Base-by-base conservation (phyloP, 1,140 invertebrate species). In the Saccostrea glomerata region DNA sequence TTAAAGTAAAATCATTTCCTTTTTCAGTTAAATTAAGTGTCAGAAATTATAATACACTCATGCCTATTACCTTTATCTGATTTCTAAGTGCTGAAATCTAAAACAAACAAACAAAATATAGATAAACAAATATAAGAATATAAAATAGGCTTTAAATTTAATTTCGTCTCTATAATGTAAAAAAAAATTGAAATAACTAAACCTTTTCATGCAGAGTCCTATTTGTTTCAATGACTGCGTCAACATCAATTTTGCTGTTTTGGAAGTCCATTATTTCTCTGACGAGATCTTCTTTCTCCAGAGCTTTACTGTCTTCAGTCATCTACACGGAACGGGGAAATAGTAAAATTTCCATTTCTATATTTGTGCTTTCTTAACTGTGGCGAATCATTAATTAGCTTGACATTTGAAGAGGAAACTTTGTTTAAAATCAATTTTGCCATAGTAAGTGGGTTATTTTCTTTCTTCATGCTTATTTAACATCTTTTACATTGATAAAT, bases 161-260 rank as follows among this genome's bases (percentile, higher is more conserved):
- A 47, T 47, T 47, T 47, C 47, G 47, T 47, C 47, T 47, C 47
- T 47, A 47, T 47, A 6, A 47, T 7, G 40, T 47, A 47, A 47
- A 47, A 47, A 3, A 47, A 47, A 47, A 9, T 47, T 47, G 1
- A 47, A 47, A 17, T 13, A 84, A 25, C 5, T 11, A 40, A 23
- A 85, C 84, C 84, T 85, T 54, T 60, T 85, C 56, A 12, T 58
- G 54, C 15, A 85, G 56, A 1, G 55, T 30, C 30, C 30, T 58
- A n/a, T 85, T 54, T 11, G 20, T 63, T 40, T 85, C 84, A 23
- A 85, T 17, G 2, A 85, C 15, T 2, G 30, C 0, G 56, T 85
- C 84, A 17, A 85, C 58, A 85, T 85, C 84, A 23, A 63, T 85
- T n/a, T 58, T 23, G 58, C 55, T 58, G 84, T 85, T 85, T 25